Evolutionary conservation across 1,140 invertebrate species (phyloP), one percentile per base, ranked within the genome.

Genomic region (Wasmannia auropunctata): DNA sequence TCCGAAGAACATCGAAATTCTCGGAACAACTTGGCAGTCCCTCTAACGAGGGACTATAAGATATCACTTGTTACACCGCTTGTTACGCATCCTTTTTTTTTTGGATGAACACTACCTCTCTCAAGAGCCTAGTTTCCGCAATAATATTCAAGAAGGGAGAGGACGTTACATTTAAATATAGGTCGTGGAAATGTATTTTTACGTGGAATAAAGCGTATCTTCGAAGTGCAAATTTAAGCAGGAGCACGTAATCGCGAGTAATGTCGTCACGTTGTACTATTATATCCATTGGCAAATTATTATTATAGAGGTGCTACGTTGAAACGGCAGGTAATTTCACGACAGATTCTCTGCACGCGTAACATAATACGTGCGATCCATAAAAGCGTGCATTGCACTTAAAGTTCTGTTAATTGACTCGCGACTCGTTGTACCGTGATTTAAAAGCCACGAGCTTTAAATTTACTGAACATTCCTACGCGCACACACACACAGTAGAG

Each of bases 371-470:
- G 34, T 34, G 28, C 3, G 65, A 56, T 37, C 16, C 56, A 56
- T 81, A 58, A 83, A 83, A 69, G 77, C 62, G 22, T 22, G 54
- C 31, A 80, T 67, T 54, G 67, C 79, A 72, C 79, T 81, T 72
- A 81, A 74, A 83, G 25, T 83, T 83, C 67, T 19, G 69, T 83
- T 83, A 83, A 83, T 83, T 72, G 51, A 83, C 79, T 72, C 67
- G 51, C 25, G 37, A 81, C 37, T 83, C 11, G 11, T 28, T 72
- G 51, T n/a, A 19, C 22, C 37, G n/a, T 14, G 37, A 83, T 83
- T 83, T 74, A 83, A 58, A n/a, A 83, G 67, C 54, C 67, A n/a
- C 51, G 14, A n/a, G 19, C n/a, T n/a, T 19, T 25, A 72, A 74
- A 58, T 83, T 34, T 72, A 74, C 22, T n/a, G 67, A 46, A 58